Evolutionary conservation across 2,797 vertebrate species (phyloP).

Genomic region (Brachyrhaphis roseni): DNA sequence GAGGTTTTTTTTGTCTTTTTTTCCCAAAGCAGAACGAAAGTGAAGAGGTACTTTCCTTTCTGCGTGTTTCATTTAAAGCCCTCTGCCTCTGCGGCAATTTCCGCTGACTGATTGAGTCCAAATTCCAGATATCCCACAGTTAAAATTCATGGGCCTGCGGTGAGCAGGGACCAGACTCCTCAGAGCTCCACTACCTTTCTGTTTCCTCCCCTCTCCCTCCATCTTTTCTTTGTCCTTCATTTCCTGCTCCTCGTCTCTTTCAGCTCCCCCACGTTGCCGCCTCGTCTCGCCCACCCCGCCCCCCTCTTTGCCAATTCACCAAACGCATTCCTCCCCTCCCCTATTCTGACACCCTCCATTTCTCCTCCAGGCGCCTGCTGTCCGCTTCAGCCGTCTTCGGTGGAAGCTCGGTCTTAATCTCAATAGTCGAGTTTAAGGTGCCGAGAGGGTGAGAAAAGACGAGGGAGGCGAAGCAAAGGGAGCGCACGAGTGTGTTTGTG

Average conservation of each 20-base stretch:
- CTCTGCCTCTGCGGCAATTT: constrained; percentile 55
- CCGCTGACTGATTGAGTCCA: constrained; percentile 56
- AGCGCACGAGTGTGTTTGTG: not conserved
- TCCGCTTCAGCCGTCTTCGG: constrained; percentile 18
- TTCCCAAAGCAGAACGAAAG: constrained; percentile 23
- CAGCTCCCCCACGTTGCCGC: constrained; percentile 19
- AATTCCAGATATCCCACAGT: constrained; percentile 69
- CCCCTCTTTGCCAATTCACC: constrained; percentile 17
- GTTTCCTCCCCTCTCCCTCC: constrained; percentile 16
- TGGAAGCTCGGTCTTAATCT: constrained; percentile 1
- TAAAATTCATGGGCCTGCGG: constrained; percentile 53
- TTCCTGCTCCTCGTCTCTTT: constrained; percentile 25
- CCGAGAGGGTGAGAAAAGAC: constrained; percentile 4
- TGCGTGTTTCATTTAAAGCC: constrained; percentile 27
- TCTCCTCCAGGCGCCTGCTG: constrained; percentile 23
- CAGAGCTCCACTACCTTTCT: constrained; percentile 24
- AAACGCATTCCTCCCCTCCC: constrained; percentile 34
- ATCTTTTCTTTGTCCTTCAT: constrained; percentile 24
- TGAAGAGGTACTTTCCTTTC: constrained; percentile 40
- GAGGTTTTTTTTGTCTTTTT: not conserved
- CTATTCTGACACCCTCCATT: constrained; percentile 31
- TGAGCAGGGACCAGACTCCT: constrained; percentile 23
- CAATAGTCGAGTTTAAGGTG: not conserved
- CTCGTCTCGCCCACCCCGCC: not conserved
- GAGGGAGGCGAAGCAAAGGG: constrained; percentile 15